phyloP scores from a whole-genome alignment of 1,140 invertebrate species.

The Drosophila baimaii region DNA sequence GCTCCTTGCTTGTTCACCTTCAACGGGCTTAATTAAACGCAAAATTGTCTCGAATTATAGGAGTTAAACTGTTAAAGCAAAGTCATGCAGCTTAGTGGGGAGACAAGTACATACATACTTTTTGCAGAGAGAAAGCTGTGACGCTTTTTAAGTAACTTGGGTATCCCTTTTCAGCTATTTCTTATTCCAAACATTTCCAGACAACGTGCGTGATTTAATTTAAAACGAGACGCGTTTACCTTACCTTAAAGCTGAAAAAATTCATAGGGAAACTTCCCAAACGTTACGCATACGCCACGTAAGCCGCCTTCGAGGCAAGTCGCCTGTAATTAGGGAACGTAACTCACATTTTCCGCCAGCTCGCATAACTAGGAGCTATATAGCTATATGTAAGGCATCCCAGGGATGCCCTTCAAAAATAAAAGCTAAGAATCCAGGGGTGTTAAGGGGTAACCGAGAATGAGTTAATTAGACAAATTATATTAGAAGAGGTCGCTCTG shows the following conservation, averaged over 20 bases:
- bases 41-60: slow-evolving; percentile 8
- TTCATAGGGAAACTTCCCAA: slow-evolving; percentile 2
- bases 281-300: slow-evolving; percentile 26
- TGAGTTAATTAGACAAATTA: slow-evolving; percentile 54
- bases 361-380: slow-evolving; percentile 35
- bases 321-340: slow-evolving; percentile 32
- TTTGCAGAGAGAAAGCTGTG: background rate
- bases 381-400: background rate
- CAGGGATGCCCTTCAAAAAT: slow-evolving; percentile 1
- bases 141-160: background rate
- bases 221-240: slow-evolving; percentile 21
- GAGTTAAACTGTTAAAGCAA: no score
- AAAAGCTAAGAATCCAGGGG: background rate
- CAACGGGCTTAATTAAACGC: slow-evolving; percentile 7
- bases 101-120: slow-evolving; percentile 9
- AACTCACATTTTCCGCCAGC: slow-evolving; percentile 15
- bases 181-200: background rate
- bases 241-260: slow-evolving; percentile 13
- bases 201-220: slow-evolving; percentile 45
- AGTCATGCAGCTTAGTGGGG: background rate
- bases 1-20: background rate
- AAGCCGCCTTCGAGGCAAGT: slow-evolving; percentile 6
- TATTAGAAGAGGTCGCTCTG: background rate
- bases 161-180: no score
- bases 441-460: slow-evolving; percentile 6